phyloP scores from a whole-genome alignment of 1,140 invertebrate species.

The Holcopasites calliopsidis region DNA sequence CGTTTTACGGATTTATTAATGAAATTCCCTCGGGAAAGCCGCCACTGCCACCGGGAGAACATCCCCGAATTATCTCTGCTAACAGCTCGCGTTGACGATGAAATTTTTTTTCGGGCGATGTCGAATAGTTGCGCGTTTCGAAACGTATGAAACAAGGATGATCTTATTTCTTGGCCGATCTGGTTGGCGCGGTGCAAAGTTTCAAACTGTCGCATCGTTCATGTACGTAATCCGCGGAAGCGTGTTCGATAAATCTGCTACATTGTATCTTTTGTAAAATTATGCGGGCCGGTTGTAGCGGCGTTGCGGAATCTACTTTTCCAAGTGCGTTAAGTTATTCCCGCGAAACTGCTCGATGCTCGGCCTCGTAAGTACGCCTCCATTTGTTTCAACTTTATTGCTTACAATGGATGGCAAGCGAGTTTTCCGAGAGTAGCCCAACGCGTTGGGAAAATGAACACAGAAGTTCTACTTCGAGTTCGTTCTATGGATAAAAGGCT shows the following conservation, averaged over 20 bases:
- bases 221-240: neutral
- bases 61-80: neutral
- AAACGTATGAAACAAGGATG: neutral
- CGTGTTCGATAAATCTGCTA: neutral
- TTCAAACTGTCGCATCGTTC: neutral
- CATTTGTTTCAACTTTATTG: neutral
- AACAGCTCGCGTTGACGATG: neutral
- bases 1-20: slow-evolving; percentile 22
- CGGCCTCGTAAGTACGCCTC: neutral
- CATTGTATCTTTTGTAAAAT: neutral
- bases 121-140: neutral
- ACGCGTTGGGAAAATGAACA: neutral
- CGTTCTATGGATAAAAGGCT: neutral
- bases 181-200: too few relatives aligned
- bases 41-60: neutral
- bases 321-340: neutral
- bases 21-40: neutral
- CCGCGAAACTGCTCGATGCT: neutral
- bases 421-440: neutral
- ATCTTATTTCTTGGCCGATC: too few relatives aligned
- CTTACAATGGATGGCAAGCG: neutral
- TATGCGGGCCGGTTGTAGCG: neutral
- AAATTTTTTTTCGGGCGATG: neutral
- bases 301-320: neutral
- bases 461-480: neutral